Evolutionary conservation across 2,888 invertebrate species (phyloP).

Genomic region (Trisateles emortualis): DNA sequence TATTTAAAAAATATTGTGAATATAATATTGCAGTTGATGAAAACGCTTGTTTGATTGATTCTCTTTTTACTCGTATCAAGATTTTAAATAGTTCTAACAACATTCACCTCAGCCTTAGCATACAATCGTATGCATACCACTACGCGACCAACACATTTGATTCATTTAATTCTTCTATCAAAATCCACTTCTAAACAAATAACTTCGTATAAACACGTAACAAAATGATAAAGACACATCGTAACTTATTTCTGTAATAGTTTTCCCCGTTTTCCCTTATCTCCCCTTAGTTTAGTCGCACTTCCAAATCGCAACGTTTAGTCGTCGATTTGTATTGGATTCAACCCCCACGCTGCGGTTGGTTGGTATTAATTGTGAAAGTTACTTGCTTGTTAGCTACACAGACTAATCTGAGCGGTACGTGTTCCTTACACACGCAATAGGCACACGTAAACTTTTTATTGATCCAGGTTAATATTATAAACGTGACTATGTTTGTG

Average conservation of each 20-base stretch:
- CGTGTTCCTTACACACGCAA: slow-evolving; percentile 50
- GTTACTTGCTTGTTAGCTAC: slow-evolving; percentile 62
- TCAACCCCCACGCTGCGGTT: slow-evolving; percentile 39
- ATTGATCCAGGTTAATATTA: not conserved
- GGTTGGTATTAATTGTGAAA: slow-evolving; percentile 71
- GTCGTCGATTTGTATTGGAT: slow-evolving; percentile 27
- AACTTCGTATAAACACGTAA: not conserved
- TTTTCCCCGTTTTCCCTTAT: slow-evolving; percentile 33
- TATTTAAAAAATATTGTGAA: too few relatives aligned
- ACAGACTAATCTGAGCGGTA: slow-evolving; percentile 59
- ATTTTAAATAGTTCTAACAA: too few relatives aligned
- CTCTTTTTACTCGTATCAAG: too few relatives aligned
- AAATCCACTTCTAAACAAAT: not conserved
- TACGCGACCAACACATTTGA: too few relatives aligned
- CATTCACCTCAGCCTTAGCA: too few relatives aligned
- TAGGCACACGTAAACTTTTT: slow-evolving; percentile 16
- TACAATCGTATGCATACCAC: too few relatives aligned
- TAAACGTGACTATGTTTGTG: not conserved
- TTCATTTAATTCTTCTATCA: too few relatives aligned
- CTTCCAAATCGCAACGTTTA: slow-evolving; percentile 32
- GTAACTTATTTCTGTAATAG: slow-evolving; percentile 19
- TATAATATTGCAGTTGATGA: too few relatives aligned
- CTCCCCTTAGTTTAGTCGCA: slow-evolving; percentile 41
- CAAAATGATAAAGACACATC: not conserved
- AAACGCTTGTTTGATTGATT: too few relatives aligned